These are phyloP conservation scores for Cryptophagus acutangulus DNA, from an alignment of 2,888 invertebrate genomes.

Conservation along the genomic window DNA sequence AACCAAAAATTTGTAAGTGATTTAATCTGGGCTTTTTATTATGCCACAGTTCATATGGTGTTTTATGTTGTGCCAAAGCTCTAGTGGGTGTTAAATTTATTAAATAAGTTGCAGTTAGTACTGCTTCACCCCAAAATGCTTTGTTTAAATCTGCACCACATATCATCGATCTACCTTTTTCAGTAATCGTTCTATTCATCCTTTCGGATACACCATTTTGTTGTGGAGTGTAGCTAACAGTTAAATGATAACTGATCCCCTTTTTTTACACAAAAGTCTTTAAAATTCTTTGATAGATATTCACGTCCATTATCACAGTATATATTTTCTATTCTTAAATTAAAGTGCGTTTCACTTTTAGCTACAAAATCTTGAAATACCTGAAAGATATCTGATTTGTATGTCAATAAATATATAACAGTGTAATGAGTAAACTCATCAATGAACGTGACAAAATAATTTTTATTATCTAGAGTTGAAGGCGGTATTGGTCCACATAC, in stretches of 20 bases:
- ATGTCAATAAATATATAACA: conserved; percentile 16
- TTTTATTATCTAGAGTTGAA: conserved; percentile 17
- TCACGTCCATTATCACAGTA: too few relatives aligned
- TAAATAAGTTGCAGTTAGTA: conserved; percentile 21
- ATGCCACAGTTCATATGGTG: conserved; percentile 15
- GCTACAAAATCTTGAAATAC: conserved; percentile 17
- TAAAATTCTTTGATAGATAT: conserved; percentile 7
- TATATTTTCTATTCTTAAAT: conserved; percentile 13
- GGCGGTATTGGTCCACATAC: conserved; percentile 20
- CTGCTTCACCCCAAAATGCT: conserved; percentile 37
- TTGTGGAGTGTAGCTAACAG: conserved; percentile 16
- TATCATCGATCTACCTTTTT: conserved; percentile 28
- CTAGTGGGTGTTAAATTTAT: conserved; percentile 20
- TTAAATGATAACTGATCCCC: conserved; percentile 5
- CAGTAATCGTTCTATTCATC: conserved; percentile 19
- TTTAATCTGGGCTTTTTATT: conserved; percentile 25
- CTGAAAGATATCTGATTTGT: conserved; percentile 20
- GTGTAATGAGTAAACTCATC: conserved; percentile 17
- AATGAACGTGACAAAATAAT: too few relatives aligned
- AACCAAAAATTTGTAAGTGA: too few relatives aligned
- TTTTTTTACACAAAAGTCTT: conserved; percentile 3
- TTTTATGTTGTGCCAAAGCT: conserved; percentile 21
- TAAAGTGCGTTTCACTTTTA: conserved; percentile 20
- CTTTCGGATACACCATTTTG: conserved; percentile 19
- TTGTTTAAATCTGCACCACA: conserved; percentile 33